phyloP scores from a whole-genome alignment of 2,113 vertebrate genomes.

The Cyanistes caeruleus region DNA sequence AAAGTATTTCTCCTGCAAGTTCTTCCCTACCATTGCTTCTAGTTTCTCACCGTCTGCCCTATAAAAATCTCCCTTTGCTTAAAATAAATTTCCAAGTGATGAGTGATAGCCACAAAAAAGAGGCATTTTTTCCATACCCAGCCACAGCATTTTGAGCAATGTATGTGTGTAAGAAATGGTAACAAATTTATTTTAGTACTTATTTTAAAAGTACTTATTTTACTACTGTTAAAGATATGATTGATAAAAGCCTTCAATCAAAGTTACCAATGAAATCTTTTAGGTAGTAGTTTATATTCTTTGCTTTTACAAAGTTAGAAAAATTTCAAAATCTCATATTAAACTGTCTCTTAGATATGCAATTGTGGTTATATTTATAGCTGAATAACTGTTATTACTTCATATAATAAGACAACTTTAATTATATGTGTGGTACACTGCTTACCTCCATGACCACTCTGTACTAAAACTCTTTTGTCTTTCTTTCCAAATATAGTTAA shows the following conservation, averaged over 20 bases:
- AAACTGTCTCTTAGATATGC: not conserved
- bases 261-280: not conserved
- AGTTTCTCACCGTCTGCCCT: not conserved
- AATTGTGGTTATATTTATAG: constrained; percentile 40
- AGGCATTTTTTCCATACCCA: not conserved
- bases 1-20: not conserved
- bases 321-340: not conserved
- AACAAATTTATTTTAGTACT: too few species aligned
- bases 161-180: not conserved
- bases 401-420: constrained; percentile 1
- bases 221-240: not conserved
- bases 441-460: not conserved
- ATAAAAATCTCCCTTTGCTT: not conserved
- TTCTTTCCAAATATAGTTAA: not conserved
- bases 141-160: not conserved
- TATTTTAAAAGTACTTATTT: not conserved
- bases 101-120: not conserved
- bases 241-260: not conserved
- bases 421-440: not conserved
- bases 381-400: constrained; percentile 40
- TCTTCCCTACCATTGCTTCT: not conserved
- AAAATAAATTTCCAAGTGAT: not conserved
- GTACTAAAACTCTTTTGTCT: not conserved
- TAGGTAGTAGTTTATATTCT: not conserved
- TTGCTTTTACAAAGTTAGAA: not conserved